Conservation (phyloP, 2,113 vertebrate species). For the Zapus hudsonius region DNA sequence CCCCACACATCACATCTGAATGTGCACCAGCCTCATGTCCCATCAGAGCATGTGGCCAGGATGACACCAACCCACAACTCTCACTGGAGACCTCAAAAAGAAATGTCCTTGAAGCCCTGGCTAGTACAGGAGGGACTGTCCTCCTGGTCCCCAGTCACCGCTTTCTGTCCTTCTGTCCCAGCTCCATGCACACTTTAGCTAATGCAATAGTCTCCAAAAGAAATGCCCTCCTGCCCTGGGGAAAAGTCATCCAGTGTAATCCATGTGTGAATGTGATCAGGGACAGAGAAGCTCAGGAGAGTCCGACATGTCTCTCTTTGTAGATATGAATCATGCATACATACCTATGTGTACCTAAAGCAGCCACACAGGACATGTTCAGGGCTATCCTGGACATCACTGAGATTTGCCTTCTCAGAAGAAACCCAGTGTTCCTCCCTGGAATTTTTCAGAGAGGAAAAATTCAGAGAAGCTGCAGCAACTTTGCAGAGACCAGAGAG, state of each 20-base stretch:
- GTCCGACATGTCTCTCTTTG: neutral
- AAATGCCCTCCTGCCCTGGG: too few species aligned
- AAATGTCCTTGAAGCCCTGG: too few species aligned
- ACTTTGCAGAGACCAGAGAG: neutral
- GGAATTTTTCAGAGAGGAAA: neutral
- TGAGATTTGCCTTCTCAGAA: neutral
- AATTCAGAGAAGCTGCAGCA: neutral
- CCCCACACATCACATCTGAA: neutral
- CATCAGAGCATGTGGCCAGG: neutral
- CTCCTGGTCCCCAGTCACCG: too few species aligned
- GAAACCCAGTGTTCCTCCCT: neutral
- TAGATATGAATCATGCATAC: neutral
- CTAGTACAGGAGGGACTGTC: too few species aligned
- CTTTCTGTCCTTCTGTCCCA: too few species aligned
- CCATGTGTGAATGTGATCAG: neutral
- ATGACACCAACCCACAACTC: neutral
- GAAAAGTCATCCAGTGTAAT: too few species aligned
- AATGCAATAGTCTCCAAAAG: too few species aligned
- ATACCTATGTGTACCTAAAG: neutral
- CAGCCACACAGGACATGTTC: neutral
- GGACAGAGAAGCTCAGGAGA: neutral
- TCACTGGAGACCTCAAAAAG: neutral
- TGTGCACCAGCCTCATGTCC: neutral
- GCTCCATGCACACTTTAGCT: too few species aligned
- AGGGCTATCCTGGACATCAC: neutral